Evolutionary conservation across 2,113 vertebrate species (phyloP).

Genomic region (Tyrannus savana): DNA sequence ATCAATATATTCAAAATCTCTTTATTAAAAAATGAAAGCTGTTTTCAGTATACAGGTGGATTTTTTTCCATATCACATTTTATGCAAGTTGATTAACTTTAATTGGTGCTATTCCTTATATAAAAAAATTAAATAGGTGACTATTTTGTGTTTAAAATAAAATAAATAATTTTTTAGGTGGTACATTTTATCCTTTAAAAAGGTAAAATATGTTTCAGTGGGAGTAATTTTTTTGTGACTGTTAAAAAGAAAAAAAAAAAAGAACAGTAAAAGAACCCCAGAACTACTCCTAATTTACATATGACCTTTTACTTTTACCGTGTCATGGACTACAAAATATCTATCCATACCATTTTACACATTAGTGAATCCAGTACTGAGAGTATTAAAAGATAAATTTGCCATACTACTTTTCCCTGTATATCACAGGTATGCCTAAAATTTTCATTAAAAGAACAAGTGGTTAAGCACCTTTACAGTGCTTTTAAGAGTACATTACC

Average conservation of each 20-base stretch:
- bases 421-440: neutral
- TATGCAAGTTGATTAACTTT: neutral
- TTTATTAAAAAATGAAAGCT: neutral
- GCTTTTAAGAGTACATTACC: neutral
- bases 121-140: neutral
- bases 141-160: neutral
- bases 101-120: neutral
- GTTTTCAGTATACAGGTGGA: fast-evolving
- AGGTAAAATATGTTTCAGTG: neutral
- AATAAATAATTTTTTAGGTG: neutral
- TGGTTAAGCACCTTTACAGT: neutral
- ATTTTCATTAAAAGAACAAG: neutral
- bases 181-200: neutral
- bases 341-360: neutral
- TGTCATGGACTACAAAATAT: neutral
- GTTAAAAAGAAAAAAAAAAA: neutral
- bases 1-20: neutral
- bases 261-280: neutral
- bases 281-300: neutral
- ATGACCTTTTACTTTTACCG: neutral
- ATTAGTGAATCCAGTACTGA: neutral
- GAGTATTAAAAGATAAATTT: neutral
- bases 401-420: neutral
- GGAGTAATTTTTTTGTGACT: neutral
- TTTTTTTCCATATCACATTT: neutral